phyloP scores from a whole-genome alignment of 1,140 invertebrate genomes.

The Penaeus chinensis region DNA sequence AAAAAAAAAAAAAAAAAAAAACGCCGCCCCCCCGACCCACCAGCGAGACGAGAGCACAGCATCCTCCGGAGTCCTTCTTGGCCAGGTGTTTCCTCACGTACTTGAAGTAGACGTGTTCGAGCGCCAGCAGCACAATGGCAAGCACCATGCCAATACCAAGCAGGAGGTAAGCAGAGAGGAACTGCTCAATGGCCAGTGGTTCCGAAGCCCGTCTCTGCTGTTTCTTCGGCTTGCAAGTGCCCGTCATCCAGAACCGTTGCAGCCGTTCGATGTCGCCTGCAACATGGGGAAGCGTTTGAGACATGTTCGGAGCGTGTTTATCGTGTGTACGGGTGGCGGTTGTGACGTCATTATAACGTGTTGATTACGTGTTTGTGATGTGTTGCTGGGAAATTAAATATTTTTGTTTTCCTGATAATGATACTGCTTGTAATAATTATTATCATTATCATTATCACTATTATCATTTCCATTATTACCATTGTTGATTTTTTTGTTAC shows the following conservation, averaged over 20 bases:
- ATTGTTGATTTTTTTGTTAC: not conserved
- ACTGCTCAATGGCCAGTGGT: constrained; percentile 94
- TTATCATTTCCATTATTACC: not conserved
- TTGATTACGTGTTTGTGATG: not conserved
- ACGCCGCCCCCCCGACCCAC: constrained; percentile 68
- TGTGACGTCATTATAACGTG: too few species aligned
- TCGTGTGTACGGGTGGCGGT: too few species aligned
- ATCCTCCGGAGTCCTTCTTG: constrained; percentile 87
- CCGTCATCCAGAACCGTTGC: constrained; percentile 96
- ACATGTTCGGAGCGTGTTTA: too few species aligned
- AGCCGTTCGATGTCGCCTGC: constrained; percentile 91
- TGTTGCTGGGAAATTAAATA: not conserved
- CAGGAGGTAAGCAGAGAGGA: constrained; percentile 95
- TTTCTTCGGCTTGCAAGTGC: constrained; percentile 93
- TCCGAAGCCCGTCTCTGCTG: constrained; percentile 73
- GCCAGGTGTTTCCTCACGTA: constrained; percentile 81
- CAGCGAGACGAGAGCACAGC: constrained; percentile 90
- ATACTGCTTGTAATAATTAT: not conserved
- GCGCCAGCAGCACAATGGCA: constrained; percentile 82
- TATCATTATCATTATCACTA: constrained; percentile 1
- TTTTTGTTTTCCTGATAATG: not conserved
- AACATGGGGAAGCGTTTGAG: not conserved
- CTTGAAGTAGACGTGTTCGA: constrained; percentile 95
- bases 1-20: too few species aligned
- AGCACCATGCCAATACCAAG: constrained; percentile 93